Percentiles rank a stretch among this genome's conserved stretches.
Conservation (phyloP, 2,888 invertebrate genomes). For the Acrobasis consociella region DNA sequence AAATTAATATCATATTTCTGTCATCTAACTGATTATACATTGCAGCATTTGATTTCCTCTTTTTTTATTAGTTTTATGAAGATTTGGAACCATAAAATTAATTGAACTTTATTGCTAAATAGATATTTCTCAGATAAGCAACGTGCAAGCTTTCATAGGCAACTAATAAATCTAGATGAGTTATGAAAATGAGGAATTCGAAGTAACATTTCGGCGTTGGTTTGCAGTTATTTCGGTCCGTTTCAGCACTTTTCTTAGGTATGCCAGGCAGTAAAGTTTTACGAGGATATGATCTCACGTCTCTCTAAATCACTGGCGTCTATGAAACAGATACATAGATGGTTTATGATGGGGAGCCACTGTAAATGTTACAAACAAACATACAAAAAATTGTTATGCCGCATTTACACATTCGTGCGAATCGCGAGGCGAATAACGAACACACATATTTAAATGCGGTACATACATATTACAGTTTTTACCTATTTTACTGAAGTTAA, state of each 20-base stretch:
- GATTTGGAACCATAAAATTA: too few species aligned
- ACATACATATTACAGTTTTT: too few species aligned
- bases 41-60: background rate
- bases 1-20: background rate
- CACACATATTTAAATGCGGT: too few species aligned
- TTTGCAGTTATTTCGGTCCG: slow-evolving; percentile 54
- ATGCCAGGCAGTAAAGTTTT: slow-evolving; percentile 65
- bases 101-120: too few species aligned
- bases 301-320: slow-evolving; percentile 46
- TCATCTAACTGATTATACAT: background rate
- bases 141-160: background rate
- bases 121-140: too few species aligned
- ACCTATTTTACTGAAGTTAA: too few species aligned
- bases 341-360: slow-evolving; percentile 24
- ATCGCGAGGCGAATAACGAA: too few species aligned
- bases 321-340: slow-evolving; percentile 34
- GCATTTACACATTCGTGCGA: too few species aligned
- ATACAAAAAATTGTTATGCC: too few species aligned
- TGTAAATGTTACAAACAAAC: slow-evolving; percentile 23
- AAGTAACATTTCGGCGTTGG: slow-evolving; percentile 33
- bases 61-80: too few species aligned
- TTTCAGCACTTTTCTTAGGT: slow-evolving; percentile 57
- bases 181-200: slow-evolving; percentile 18
- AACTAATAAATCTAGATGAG: background rate
- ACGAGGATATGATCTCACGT: slow-evolving; percentile 58